Base-by-base conservation (phyloP, 2,113 vertebrate species). In the Columba janthina region DNA sequence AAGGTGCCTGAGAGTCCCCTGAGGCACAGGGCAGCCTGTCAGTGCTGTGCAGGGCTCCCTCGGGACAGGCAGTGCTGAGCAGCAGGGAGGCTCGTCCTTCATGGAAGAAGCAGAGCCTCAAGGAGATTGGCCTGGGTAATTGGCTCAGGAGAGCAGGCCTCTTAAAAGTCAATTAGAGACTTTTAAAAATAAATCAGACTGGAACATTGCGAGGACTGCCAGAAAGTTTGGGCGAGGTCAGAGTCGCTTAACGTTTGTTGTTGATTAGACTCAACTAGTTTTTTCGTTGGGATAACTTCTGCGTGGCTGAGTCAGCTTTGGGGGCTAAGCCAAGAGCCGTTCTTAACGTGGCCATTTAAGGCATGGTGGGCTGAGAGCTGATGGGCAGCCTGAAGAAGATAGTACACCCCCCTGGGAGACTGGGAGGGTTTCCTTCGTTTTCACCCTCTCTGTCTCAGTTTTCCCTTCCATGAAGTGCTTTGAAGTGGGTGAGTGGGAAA, bases 101-200 rank as follows among this genome's bases (percentile, higher is more conserved):
- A 34, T 75, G 75, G 67, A 74, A 88, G 87, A 92, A 89, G 31
- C 2, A 0, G 70, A 90, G 75, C 86, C 85, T 92, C 90, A 77
- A 89, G 94, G 92, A 89, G 86, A 78, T 61, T 61, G 80, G 80
- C 74, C 89, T 87, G 76, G 36, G 94, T 94, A 96, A 94, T 69
- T 95, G 92, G 94, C 94, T 92, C 93, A 94, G 94, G 92, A 97
- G 88, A 97, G 76, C 65, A 95, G 96, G 93, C 96, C 90, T 96
- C 96, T 94, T 94, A 95, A 97, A 96, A 96, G 73, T 96, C 96
- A 97, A 96, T 97, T 97, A 97, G 96, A 96, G 80, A 89, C 76
- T 96, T 94, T 92, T 92, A 97, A 96, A 97, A 97, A 97, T 97
- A 97, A 97, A 96, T 94, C 80, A 90, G 92, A 81, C 70, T 94